Conservation (phyloP, 92 coral and sea anemone genomes). For the Pocillopora grandis region DNA sequence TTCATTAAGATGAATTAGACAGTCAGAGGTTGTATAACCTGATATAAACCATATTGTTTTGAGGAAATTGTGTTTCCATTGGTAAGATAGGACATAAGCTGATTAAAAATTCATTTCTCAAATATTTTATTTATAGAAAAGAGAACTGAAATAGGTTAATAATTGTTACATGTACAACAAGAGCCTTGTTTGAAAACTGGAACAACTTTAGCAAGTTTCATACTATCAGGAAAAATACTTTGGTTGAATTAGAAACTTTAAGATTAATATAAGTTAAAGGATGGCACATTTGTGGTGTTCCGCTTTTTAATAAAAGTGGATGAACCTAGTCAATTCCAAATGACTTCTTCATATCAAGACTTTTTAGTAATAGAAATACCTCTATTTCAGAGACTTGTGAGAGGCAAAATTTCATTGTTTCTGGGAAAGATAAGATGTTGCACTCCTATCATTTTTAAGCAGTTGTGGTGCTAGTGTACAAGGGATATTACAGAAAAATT, state of each 20-base stretch:
- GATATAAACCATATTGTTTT: no score
- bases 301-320: constrained; percentile 15
- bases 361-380: constrained; percentile 16
- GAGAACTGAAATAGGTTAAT: no score
- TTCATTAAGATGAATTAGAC: no score
- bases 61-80: no score
- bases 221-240: not conserved
- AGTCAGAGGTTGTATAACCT: no score
- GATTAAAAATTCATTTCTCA: no score
- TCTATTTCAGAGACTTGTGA: constrained; percentile 42
- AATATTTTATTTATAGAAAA: no score
- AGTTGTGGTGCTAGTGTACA: constrained; percentile 35
- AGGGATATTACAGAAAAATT: constrained; percentile 15
- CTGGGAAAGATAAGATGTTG: constrained; percentile 7
- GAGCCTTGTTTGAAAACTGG: not conserved
- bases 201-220: constrained; percentile 9
- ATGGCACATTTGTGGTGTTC: not conserved
- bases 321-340: constrained; percentile 31
- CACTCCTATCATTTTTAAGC: constrained; percentile 40
- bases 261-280: constrained; percentile 26
- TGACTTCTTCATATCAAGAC: constrained; percentile 30
- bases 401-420: constrained; percentile 22
- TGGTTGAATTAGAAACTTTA: not conserved
- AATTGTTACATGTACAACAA: no score
- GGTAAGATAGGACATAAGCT: no score